A percentile compares a stretch with the other conserved stretches of the same genome.
These are phyloP conservation scores for Leucophenga varia DNA, from an alignment of 1,140 invertebrate genomes.

Conservation along the genomic window DNA sequence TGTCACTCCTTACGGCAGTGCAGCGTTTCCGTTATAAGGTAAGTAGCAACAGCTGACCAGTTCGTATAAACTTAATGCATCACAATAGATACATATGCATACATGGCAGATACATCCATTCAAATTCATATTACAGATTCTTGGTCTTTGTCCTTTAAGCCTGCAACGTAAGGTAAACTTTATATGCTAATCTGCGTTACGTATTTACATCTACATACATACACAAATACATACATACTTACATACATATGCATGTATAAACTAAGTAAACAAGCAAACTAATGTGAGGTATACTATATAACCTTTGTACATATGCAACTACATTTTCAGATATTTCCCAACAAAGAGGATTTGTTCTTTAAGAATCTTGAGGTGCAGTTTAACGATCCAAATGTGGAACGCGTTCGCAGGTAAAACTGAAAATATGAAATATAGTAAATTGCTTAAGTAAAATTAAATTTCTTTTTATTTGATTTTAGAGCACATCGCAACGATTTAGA, in stretches of 20 bases:
- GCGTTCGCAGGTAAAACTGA: slow-evolving; percentile 38
- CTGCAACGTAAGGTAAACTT: slow-evolving; percentile 42
- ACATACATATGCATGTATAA: not conserved
- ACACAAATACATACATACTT: not conserved
- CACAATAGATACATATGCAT: not conserved
- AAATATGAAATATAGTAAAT: no score
- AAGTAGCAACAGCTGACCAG: slow-evolving; percentile 9
- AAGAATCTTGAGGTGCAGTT: slow-evolving; percentile 47
- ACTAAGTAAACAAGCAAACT: no score
- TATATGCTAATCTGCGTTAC: not conserved
- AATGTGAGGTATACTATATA: no score
- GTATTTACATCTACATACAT: not conserved
- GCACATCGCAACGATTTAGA: slow-evolving; percentile 72
- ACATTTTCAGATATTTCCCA: slow-evolving; percentile 39
- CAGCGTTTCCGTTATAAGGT: slow-evolving; percentile 58
- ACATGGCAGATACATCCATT: not conserved
- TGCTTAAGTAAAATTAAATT: not conserved
- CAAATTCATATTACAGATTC: slow-evolving; percentile 28
- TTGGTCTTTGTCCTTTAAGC: slow-evolving; percentile 34
- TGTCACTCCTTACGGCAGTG: slow-evolving; percentile 59
- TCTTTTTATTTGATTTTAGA: slow-evolving; percentile 54
- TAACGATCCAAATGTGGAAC: slow-evolving; percentile 49
- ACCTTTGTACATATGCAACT: not conserved
- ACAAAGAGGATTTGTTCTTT: slow-evolving; percentile 48
- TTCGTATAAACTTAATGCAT: no score